Base-by-base conservation (phyloP, 2,888 invertebrate genomes). In the Hypselothyrea guttata region DNA sequence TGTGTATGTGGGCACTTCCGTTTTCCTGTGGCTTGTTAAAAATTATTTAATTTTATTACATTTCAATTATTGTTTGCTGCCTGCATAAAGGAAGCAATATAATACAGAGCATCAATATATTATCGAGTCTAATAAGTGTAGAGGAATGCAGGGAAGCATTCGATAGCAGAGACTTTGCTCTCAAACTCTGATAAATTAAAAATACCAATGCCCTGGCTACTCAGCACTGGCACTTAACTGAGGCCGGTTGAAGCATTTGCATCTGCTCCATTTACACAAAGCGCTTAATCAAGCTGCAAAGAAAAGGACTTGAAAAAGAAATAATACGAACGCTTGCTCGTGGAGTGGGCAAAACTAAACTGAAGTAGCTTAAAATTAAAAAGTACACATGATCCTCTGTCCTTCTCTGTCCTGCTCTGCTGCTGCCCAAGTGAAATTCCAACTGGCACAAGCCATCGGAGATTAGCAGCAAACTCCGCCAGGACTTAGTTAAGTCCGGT, bases 221-320 rank as follows among this genome's bases (percentile, higher is more conserved):
- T 48, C 57, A 56, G 27, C 27, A 77, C 53, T 58, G 56, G 27
- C 27, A 77, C 53, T 58, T 60, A 48, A 11, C 35, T 15, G 51
- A 16, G 22, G 4, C 31, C 30, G 35, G 27, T 27, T 33, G 28
- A 27, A 8, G 54, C 63, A 68, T 86, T 56, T 76, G 74, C 84
- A 70, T 86, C 67, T 84, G 82, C 76, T 79, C 81, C 81, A 74
- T 66, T 84, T 81, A 84, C 86, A 84, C 86, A 86, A 81, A 81
- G 81, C 77, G 84, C 86, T 86, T 86, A 82, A 81, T 81, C 84
- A 86, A 84, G 83, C 78, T 72, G 69, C 69, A 84, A 77, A 81
- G 66, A 79, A 69, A 71, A 74, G 74, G 54, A 75, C 76, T 83
- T 66, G 52, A 64, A 68, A 64, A 55, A 54, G 57, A 54, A 67